These are phyloP conservation scores for Trachelipus rathkii DNA, from an alignment of 1,140 invertebrate genomes.

Conservation along the genomic window DNA sequence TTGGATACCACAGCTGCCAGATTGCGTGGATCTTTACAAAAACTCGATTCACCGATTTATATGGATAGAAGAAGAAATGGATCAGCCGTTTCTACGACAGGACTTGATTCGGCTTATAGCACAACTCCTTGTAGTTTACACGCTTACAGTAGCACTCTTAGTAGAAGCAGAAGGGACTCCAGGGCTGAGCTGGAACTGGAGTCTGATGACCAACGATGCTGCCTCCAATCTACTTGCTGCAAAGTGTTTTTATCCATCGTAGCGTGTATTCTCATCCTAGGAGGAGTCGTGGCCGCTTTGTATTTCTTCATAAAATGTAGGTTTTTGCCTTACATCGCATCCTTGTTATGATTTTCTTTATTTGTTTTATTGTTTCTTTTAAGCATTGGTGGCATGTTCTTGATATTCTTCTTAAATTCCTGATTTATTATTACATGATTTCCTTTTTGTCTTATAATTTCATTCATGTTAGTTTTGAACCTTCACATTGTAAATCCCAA, in stretches of 20 bases:
- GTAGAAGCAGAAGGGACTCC: conserved; percentile 7
- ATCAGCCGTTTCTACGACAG: not conserved
- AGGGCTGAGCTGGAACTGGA: not conserved
- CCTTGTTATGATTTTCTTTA: no score
- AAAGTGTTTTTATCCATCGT: not conserved
- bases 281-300: not conserved
- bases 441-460: no score
- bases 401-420: no score
- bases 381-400: no score
- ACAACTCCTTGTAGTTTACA: not conserved
- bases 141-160: not conserved
- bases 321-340: not conserved
- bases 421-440: no score
- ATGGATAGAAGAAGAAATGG: not conserved
- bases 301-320: conserved; percentile 8
- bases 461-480: no score
- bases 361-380: no score
- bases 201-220: not conserved
- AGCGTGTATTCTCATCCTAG: not conserved
- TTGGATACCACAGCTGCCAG: not conserved
- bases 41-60: conserved; percentile 1
- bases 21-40: not conserved
- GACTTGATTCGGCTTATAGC: not conserved
- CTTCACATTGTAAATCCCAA: no score
- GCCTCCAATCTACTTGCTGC: not conserved